Evolutionary conservation across 2,797 vertebrate genomes (phyloP), one percentile per base, ranked within the genome.

Genomic region (Cossypha polioptera): DNA sequence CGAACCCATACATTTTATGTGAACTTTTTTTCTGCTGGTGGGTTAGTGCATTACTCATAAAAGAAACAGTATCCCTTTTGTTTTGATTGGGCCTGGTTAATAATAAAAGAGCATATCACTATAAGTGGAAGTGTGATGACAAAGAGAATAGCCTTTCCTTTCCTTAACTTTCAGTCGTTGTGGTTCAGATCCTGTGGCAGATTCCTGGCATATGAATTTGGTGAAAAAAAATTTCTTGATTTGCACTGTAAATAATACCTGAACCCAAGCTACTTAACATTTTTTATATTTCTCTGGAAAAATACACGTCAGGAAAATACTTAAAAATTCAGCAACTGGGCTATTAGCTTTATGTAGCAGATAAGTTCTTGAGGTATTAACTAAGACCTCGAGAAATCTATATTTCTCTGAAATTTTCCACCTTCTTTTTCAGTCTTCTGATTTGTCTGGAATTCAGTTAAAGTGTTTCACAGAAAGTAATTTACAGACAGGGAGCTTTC

Each of bases 51-150:
- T 99, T 99, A 99, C 98, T 99, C 99, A 98, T 98, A 98, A 98
- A 98, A 98, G 98, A 98, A 99, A 99, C 98, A 99, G 98, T 98
- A 98, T 98, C 97, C 98, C 98, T 99, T 99, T 99, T 99, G 98
- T 99, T 98, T 98, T 94, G 95, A 98, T 98, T 96, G 98, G 98
- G 98, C 97, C 99, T 99, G 99, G 97, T 98, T 99, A 98, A 98
- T 99, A 99, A 99, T 99, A 99, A 96, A 98, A 98, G 98, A 98
- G 91, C 90, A 83, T 85, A 79, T 95, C 67, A 76, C 86, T 97
- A 89, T 91, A 97, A 71, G 93, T 97, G 96, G 95, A 97, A 96
- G 91, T 95, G 55, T 40, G 54, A 97, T 97, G 97, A 97, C 97
- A 97, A 97, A 96, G 90, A 86, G 79, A 92, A 96, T 94, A 96